Percentiles rank a stretch among this genome's conserved stretches.
Evolutionary conservation across 2,888 invertebrate species (phyloP).

Genomic region (Epinotia nisella): DNA sequence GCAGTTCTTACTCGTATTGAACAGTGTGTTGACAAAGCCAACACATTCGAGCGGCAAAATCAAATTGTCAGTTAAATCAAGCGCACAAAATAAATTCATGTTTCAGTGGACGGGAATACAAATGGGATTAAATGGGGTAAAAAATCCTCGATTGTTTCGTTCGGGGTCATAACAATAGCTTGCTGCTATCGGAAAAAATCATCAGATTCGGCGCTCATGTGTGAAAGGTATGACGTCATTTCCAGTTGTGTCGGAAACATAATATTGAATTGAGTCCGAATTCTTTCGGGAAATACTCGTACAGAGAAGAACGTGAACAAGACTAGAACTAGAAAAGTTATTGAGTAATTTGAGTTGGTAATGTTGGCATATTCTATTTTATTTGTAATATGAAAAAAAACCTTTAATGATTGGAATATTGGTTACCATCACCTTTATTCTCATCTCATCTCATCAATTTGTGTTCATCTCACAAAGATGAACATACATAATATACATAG

Average conservation of each 20-base stretch:
- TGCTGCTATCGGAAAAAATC: constrained; percentile 80
- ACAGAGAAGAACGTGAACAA: background rate
- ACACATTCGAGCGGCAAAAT: constrained; percentile 41
- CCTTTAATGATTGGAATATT: too few relatives aligned
- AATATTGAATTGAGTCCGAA: constrained; percentile 14
- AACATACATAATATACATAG: too few relatives aligned
- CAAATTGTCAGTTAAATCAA: constrained; percentile 44
- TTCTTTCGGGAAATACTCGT: constrained; percentile 19
- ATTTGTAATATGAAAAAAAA: background rate
- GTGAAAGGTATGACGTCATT: constrained; percentile 77
- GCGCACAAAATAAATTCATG: constrained; percentile 51
- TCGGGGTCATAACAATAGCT: constrained; percentile 64
- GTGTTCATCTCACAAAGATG: too few relatives aligned
- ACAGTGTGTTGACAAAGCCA: constrained; percentile 40
- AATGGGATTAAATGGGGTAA: constrained; percentile 62
- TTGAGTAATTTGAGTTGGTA: constrained; percentile 1
- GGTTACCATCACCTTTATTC: too few relatives aligned
- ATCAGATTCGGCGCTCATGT: constrained; percentile 71
- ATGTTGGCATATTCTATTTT: background rate
- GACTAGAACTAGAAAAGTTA: constrained; percentile 13
- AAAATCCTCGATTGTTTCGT: constrained; percentile 67
- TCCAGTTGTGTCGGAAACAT: constrained; percentile 67
- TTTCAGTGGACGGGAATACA: constrained; percentile 51
- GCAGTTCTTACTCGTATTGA: constrained; percentile 25
- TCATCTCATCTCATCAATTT: too few relatives aligned